Evolutionary conservation across 35 echinoderm and acorn worm genomes (phyloP).

Genomic region (Apostichopus japonicus): DNA sequence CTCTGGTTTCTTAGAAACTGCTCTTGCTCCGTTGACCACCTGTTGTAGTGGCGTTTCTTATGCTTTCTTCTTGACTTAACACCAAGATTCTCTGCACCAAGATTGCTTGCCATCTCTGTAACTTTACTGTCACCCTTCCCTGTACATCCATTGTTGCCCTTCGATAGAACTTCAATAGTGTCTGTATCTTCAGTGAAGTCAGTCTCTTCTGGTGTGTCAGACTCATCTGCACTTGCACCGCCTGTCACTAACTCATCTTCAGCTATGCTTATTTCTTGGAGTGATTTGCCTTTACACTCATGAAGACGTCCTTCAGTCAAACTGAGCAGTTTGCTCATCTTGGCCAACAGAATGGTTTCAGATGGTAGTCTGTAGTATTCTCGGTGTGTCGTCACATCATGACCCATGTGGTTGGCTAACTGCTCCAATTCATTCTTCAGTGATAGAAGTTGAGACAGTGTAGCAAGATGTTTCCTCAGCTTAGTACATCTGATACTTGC

Average conservation of each 20-base stretch:
- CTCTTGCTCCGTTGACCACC: constrained; percentile 12
- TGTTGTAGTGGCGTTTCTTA: constrained; percentile 27
- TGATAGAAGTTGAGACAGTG: constrained; percentile 62
- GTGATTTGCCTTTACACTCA: constrained; percentile 56
- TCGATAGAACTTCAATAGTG: too few species aligned
- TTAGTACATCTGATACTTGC: constrained; percentile 49
- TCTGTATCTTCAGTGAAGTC: neutral
- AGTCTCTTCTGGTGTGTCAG: neutral
- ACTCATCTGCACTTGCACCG: constrained; percentile 8
- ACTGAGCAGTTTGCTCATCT: constrained; percentile 65
- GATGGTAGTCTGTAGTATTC: constrained; percentile 76
- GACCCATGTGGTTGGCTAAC: constrained; percentile 56
- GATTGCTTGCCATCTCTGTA: neutral
- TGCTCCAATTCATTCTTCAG: constrained; percentile 68
- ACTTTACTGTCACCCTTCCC: too few species aligned
- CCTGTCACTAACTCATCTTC: constrained; percentile 3
- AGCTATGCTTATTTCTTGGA: constrained; percentile 39
- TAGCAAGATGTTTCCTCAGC: constrained; percentile 68
- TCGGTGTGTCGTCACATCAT: constrained; percentile 52
- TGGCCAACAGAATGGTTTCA: constrained; percentile 61
- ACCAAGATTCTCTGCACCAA: neutral
- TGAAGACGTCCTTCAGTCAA: constrained; percentile 54
- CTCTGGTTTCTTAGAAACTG: neutral
- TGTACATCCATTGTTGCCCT: too few species aligned
- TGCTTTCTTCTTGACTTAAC: neutral